Evolutionary conservation across 2,797 vertebrate genomes (phyloP), one percentile per base, ranked within the genome.

Genomic region (Hoplostethus mediterraneus): DNA sequence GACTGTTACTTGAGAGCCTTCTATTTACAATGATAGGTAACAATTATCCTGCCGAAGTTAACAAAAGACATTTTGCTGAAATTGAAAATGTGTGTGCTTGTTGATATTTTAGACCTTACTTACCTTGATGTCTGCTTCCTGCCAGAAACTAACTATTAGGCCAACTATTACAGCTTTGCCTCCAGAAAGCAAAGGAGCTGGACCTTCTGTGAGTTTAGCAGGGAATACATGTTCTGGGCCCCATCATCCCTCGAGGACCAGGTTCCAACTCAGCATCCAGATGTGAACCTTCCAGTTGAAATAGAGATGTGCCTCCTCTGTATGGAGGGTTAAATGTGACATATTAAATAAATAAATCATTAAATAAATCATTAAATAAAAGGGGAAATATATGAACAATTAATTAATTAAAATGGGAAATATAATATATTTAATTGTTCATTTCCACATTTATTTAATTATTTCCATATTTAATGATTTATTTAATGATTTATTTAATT

Each of bases 231-330:
- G 63, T 78, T 11, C 6, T 40, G 8, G 8, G 49, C 64, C 64
- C 38, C 49, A 59, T 21, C 77, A 82, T 81, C 75, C 87, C 83
- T 87, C 73, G 63, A 60, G 64, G 78, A 79, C 72, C 77, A 68
- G 36, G 2, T 81, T 75, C 73, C 72, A 84, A 78, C 79, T 89
- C 88, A 67, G 80, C 82, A 72, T 88, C 89, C 84, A 82, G 80
- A 90, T 85, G 77, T 67, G 13, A 80, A 81, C 58, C 77, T 77
- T 71, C 40, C 33, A 53, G 81, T 83, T 89, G 87, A 92, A 91
- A 89, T 87, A 85, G 84, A 91, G 89, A 87, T 71, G 84, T 79
- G 84, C 89, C 87, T 88, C 70, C 77, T n/a, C n/a, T n/a, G n/a
- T n/a, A n/a, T n/a, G n/a, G n/a, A n/a, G n/a, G n/a, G n/a, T n/a